phyloP scores from a whole-genome alignment of 1,140 invertebrate genomes.

The Brachionus manjavacas region DNA sequence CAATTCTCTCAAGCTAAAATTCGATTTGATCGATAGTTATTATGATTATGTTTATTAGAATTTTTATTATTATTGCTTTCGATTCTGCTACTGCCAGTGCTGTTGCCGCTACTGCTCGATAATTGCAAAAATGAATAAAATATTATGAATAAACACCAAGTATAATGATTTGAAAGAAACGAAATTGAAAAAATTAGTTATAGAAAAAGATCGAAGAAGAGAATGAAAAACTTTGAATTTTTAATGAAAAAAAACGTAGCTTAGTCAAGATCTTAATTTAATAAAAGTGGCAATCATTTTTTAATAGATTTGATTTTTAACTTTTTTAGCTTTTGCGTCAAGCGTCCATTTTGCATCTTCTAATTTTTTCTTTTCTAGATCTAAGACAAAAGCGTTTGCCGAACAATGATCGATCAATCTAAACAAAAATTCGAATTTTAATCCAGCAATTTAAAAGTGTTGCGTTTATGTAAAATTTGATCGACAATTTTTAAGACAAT shows the following conservation, averaged over 20 bases:
- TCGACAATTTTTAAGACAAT: not conserved
- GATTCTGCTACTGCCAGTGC: not conserved
- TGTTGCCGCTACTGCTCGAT: not conserved
- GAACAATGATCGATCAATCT: not conserved
- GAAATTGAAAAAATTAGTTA: conserved; percentile 19
- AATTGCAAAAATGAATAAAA: conserved; percentile 31
- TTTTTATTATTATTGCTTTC: conserved; percentile 13
- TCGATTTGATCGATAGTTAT: conserved; percentile 35
- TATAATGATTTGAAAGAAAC: conserved; percentile 12
- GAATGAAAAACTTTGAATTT: conserved; percentile 13
- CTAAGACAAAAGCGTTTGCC: not conserved
- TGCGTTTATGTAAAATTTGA: not conserved
- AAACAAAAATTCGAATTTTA: not conserved
- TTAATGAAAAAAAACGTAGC: not conserved
- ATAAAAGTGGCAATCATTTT: not conserved
- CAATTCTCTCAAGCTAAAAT: not conserved
- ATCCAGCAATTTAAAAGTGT: not conserved
- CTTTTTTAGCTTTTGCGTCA: not conserved
- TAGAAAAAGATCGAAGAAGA: conserved; percentile 1
- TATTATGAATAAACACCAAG: conserved; percentile 40
- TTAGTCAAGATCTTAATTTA: not conserved
- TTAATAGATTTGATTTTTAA: not conserved
- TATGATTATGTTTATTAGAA: conserved; percentile 21
- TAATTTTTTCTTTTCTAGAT: not conserved
- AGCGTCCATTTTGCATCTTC: not conserved